A percentile compares a stretch with the other conserved stretches of the same genome.
phyloP scores from a whole-genome alignment of 2,797 vertebrate genomes.

The Acanthurus lineatus region DNA sequence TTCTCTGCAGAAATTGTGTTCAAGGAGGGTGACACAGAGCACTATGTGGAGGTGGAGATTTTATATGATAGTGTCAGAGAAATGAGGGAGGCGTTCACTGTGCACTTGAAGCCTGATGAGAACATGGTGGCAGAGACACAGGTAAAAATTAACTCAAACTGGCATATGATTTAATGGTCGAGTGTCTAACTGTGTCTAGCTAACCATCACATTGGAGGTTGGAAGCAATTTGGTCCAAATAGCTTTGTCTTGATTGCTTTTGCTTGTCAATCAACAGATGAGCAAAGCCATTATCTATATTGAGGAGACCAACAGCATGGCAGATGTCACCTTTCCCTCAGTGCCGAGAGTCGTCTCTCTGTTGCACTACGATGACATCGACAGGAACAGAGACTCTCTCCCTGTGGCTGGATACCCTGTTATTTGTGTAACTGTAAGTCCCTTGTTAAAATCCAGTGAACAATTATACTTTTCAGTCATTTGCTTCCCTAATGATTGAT shows the following conservation, averaged over 20 bases:
- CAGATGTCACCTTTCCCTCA: constrained; percentile 95
- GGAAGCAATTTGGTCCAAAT: constrained; percentile 19
- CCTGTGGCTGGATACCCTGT: constrained; percentile 94
- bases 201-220: not conserved
- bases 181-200: not conserved
- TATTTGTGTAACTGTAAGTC: constrained; percentile 93
- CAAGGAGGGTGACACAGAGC: constrained; percentile 90
- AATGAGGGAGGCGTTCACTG: constrained; percentile 96
- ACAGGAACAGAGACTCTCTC: constrained; percentile 76
- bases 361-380: constrained; percentile 90
- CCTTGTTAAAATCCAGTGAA: not conserved
- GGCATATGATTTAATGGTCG: constrained; percentile 68
- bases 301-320: constrained; percentile 94
- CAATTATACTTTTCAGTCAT: constrained; percentile 23
- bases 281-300: constrained; percentile 96
- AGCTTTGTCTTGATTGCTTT: constrained; percentile 10
- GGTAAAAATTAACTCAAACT: constrained; percentile 77
- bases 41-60: constrained; percentile 92
- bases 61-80: constrained; percentile 92
- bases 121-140: constrained; percentile 97
- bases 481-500: constrained; percentile 27
- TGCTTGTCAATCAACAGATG: constrained; percentile 82
- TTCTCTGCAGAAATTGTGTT: constrained; percentile 91
- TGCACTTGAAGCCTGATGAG: constrained; percentile 95
- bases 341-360: constrained; percentile 92